Percentiles rank a stretch among this genome's conserved stretches.
These are phyloP conservation scores for Drosophila santomea DNA, from an alignment of 1,140 invertebrate genomes.

Conservation along the genomic window DNA sequence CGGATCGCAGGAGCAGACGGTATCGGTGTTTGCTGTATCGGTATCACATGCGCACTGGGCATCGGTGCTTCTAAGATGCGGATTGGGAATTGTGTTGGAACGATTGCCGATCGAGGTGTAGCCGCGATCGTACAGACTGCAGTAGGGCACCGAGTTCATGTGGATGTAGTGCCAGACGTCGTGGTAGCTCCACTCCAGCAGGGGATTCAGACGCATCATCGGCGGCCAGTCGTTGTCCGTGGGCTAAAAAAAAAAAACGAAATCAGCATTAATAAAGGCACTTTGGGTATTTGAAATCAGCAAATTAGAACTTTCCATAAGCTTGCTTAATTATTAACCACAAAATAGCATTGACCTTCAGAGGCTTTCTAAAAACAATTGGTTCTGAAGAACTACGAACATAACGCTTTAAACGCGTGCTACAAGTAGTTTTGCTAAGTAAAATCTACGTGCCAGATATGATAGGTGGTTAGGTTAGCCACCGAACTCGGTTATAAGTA, in stretches of 20 bases:
- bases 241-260: constrained; percentile 85
- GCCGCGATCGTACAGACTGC: constrained; percentile 94
- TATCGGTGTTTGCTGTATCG: not conserved
- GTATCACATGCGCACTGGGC: constrained; percentile 75
- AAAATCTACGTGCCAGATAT: no score
- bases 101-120: constrained; percentile 94
- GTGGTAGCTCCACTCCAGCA: constrained; percentile 95
- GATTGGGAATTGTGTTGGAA: constrained; percentile 92
- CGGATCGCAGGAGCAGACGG: constrained; percentile 50
- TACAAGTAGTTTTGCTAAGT: not conserved
- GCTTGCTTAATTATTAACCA: no score
- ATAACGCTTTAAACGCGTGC: not conserved
- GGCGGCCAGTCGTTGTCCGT: constrained; percentile 95
- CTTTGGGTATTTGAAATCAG: no score
- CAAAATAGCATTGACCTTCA: not conserved
- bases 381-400: no score
- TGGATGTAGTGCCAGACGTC: constrained; percentile 96
- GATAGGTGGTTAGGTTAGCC: constrained; percentile 2
- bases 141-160: constrained; percentile 92
- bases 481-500: not conserved
- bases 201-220: constrained; percentile 93
- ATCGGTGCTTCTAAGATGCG: constrained; percentile 87
- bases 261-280: not conserved
- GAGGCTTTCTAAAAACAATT: not conserved
- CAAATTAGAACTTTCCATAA: no score